Percentiles rank a stretch among this genome's conserved stretches.
These are phyloP conservation scores for Sebastes matsubarae DNA, from an alignment of 2,797 vertebrate species.

Conservation along the genomic window DNA sequence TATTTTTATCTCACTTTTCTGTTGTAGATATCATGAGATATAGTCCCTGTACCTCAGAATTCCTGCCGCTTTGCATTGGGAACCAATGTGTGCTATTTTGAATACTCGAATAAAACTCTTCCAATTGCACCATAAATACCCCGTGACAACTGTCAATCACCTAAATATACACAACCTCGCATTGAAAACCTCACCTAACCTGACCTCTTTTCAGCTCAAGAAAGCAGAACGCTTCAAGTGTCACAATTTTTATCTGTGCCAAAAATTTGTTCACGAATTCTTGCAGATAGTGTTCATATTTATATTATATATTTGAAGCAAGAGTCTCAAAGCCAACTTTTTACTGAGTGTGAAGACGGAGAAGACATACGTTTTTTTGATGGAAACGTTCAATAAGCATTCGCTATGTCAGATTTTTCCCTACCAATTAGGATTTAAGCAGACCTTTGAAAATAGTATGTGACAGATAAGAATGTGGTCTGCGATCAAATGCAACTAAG, in stretches of 20 bases:
- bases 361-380: neutral
- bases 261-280: neutral
- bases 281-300: neutral
- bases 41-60: neutral
- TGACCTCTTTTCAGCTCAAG: neutral
- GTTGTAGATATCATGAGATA: neutral
- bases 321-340: conserved; percentile 12
- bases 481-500: neutral
- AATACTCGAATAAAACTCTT: neutral
- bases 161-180: neutral
- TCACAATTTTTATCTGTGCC: neutral
- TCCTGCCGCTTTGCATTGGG: neutral
- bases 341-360: neutral
- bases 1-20: neutral
- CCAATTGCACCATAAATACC: neutral
- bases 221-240: neutral
- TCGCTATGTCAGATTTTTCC: neutral
- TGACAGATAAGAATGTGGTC: neutral
- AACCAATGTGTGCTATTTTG: neutral
- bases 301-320: conserved; percentile 14
- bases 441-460: conserved; percentile 23
- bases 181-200: neutral
- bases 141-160: neutral
- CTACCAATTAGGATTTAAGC: conserved; percentile 30
- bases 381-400: conserved; percentile 17